These are phyloP conservation scores for Myiagra hebetior DNA, from an alignment of 2,113 vertebrate genomes.

Conservation along the genomic window DNA sequence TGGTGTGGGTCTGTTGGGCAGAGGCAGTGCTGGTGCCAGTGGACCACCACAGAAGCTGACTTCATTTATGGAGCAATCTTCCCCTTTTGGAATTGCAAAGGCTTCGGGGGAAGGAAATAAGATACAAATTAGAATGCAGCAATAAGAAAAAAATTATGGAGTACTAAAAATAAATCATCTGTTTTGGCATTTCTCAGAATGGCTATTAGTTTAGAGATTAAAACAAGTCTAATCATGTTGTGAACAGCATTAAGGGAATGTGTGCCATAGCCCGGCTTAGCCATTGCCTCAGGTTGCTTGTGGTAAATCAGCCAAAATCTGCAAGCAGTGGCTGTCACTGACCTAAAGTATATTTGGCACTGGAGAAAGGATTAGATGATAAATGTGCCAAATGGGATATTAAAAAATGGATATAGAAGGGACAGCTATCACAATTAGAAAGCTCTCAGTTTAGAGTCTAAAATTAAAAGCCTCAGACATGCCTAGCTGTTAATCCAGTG, in stretches of 20 bases:
- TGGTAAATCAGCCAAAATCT: not conserved
- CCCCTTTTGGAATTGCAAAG: not conserved
- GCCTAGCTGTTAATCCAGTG: not conserved
- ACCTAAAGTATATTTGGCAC: not conserved
- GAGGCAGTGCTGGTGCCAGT: not conserved
- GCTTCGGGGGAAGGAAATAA: not conserved
- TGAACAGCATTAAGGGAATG: not conserved
- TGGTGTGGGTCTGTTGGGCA: not conserved
- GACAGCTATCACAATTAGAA: not conserved
- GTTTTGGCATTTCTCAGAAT: not conserved
- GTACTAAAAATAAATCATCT: not conserved
- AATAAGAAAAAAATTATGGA: not conserved
- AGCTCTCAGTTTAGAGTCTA: not conserved
- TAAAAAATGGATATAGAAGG: not conserved
- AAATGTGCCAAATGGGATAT: not conserved
- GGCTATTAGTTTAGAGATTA: not conserved
- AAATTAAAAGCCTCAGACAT: not conserved
- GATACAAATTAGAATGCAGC: not conserved
- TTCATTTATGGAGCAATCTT: not conserved
- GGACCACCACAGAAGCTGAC: not conserved
- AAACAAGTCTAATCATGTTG: not conserved
- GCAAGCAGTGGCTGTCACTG: not conserved
- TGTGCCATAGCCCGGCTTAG: not conserved
- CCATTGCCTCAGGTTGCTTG: not conserved
- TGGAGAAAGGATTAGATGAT: not conserved